phyloP scores from a whole-genome alignment of 2,797 vertebrate species.

The Periparus ater region DNA sequence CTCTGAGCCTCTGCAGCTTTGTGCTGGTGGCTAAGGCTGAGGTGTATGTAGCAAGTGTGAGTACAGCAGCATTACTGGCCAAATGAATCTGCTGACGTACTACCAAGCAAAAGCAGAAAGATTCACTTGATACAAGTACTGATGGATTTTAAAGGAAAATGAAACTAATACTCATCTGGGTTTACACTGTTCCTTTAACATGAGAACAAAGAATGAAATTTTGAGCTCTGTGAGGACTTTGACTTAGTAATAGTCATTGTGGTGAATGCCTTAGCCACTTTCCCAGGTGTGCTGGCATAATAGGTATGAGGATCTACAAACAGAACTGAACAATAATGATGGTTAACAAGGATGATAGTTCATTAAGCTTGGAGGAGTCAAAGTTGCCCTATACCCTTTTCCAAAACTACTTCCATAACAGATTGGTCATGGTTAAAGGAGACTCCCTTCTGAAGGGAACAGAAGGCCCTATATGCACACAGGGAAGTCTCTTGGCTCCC shows the following conservation, averaged over 20 bases:
- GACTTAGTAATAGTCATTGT: not conserved
- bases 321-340: not conserved
- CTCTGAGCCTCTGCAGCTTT: not conserved
- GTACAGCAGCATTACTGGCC: not conserved
- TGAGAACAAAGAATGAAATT: not conserved
- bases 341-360: not conserved
- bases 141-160: not conserved
- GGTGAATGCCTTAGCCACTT: not conserved
- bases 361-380: not conserved
- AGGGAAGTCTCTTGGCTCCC: not conserved
- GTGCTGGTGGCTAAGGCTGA: not conserved
- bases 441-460: not conserved
- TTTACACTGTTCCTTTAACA: not conserved
- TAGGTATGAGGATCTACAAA: not conserved
- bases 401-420: not conserved
- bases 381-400: not conserved
- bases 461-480: not conserved
- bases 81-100: not conserved
- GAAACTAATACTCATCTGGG: not conserved
- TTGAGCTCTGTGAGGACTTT: not conserved
- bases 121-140: not conserved
- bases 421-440: not conserved
- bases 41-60: not conserved
- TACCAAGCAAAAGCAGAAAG: not conserved
- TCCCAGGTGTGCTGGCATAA: not conserved